Conservation (phyloP, 1,140 invertebrate genomes). For the Papilio xuthus region DNA sequence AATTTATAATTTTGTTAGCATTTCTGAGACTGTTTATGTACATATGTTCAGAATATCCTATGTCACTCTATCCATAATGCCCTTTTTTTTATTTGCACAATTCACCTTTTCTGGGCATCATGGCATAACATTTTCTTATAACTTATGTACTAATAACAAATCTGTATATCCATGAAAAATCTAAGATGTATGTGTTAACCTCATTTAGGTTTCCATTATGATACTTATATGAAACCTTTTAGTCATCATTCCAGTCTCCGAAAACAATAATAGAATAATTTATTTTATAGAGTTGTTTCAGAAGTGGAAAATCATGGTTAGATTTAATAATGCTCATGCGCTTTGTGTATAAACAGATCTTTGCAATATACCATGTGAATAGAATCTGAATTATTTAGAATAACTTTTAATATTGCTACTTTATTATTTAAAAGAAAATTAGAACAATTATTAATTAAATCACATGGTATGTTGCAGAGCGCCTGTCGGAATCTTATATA, state of each 20-base stretch:
- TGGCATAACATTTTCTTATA: no score
- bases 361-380: constrained; percentile 78
- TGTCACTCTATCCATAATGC: no score
- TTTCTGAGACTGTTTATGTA: constrained; percentile 32
- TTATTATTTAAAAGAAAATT: constrained; percentile 41
- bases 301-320: neutral
- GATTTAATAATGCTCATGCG: neutral
- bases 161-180: no score
- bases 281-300: neutral
- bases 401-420: constrained; percentile 11
- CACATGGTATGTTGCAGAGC: constrained; percentile 82
- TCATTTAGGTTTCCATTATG: no score
- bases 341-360: constrained; percentile 50
- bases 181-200: no score
- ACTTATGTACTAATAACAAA: no score
- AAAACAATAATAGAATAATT: neutral
- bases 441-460: constrained; percentile 63
- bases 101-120: no score
- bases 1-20: constrained; percentile 63
- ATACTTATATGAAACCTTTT: no score
- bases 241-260: no score
- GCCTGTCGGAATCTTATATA: constrained; percentile 75
- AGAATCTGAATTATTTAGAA: constrained; percentile 36
- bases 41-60: neutral
- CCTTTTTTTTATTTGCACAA: no score